phyloP scores from a whole-genome alignment of 2,888 invertebrate species.

The Hirtodrosophila duncani region DNA sequence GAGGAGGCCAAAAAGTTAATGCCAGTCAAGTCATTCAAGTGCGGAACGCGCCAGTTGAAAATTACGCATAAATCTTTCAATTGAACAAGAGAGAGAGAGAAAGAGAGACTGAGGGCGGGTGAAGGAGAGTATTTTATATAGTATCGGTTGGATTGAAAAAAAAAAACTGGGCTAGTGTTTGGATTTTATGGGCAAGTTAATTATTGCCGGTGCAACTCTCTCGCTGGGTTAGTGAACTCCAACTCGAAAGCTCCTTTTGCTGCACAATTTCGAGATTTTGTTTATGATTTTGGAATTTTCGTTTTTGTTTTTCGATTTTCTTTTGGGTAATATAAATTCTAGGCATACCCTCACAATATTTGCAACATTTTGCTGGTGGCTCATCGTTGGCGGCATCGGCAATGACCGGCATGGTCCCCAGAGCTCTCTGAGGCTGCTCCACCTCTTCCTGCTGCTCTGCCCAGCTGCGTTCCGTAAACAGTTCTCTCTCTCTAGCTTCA shows the following conservation, averaged over 20 bases:
- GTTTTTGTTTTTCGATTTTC: slow-evolving; percentile 5
- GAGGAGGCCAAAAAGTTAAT: slow-evolving; percentile 48
- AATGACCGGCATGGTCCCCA: slow-evolving; percentile 82
- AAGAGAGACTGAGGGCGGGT: slow-evolving; percentile 3
- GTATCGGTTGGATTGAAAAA: too few species aligned
- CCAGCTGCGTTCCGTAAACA: too few species aligned
- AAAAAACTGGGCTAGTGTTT: slow-evolving; percentile 41
- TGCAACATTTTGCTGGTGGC: slow-evolving; percentile 94
- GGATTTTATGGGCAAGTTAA: slow-evolving; percentile 54
- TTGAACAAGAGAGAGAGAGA: slow-evolving; percentile 42
- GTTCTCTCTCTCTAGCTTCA: too few species aligned
- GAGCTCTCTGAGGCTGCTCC: slow-evolving; percentile 1
- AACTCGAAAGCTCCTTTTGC: too few species aligned
- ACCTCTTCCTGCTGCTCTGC: too few species aligned
- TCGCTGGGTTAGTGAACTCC: slow-evolving; percentile 62
- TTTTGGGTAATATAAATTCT: slow-evolving; percentile 59
- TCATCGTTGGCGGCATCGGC: slow-evolving; percentile 81
- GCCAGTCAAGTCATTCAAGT: slow-evolving; percentile 58
- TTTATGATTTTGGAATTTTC: not conserved
- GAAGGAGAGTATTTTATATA: too few species aligned
- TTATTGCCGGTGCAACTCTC: slow-evolving; percentile 20
- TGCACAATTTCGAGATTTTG: too few species aligned
- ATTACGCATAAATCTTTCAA: slow-evolving; percentile 74
- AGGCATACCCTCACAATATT: slow-evolving; percentile 91
- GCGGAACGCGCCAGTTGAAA: slow-evolving; percentile 29